Evolutionary conservation across 2,888 invertebrate species (phyloP), one percentile per base, ranked within the genome.

Genomic region (Aphidius colemani): DNA sequence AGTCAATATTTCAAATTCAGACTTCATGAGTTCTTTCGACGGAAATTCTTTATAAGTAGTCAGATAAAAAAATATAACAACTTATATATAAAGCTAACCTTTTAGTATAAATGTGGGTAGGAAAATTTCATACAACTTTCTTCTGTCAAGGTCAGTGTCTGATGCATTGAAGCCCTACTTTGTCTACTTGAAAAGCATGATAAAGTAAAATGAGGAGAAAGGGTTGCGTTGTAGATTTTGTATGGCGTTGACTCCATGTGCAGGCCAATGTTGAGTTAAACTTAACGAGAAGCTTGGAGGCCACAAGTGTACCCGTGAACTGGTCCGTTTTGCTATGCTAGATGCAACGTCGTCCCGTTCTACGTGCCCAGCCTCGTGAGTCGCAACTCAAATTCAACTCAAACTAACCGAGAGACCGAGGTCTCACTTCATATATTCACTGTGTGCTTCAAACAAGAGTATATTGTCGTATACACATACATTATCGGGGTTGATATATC

Each of bases 91-190:
- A 18, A 18, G 13, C 2, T 18, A 1, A 18, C 13, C 13, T 18
- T 13, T 13, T 13, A 1, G 13, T 13, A 18, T 18, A 2, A 18
- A 18, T 18, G 30, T 30, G 5, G 30, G 0, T 30, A 30, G 30
- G 30, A 30, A 30, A 30, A 30, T 30, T 30, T 30, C 5, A 5
- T 2, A 30, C 30, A 30, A 30, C 30, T 30, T 30, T 30, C 30
- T 30, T 5, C 30, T 72, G 77, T 78, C 81, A 81, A 81, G 81
- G 81, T 81, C 81, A 81, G 81, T 81, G 81, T 79, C 81, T 81
- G 30, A 30, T 30, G 80, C 81, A 81, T 82, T 80, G 80, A 82
- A 80, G 65, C 56, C 65, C 64, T 18, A 61, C 61, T 65, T 18
- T 30, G 30, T 30, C 30, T 30, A 30, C 30, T 30, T 30, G 30